phyloP scores from a whole-genome alignment of 1,140 invertebrate genomes.

The Zaprionus tsacasi region DNA sequence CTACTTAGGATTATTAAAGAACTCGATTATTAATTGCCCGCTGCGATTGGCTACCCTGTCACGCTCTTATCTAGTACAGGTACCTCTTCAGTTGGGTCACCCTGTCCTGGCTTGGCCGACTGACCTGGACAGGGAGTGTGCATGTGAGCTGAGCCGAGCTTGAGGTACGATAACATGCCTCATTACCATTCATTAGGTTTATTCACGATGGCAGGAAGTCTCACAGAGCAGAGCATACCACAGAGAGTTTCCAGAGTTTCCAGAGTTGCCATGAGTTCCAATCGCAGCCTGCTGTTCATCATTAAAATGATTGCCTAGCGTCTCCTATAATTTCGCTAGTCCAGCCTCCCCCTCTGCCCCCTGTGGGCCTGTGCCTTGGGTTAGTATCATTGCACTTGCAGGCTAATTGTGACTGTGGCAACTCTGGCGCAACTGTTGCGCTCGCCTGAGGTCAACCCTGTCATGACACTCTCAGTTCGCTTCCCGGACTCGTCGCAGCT shows the following conservation, averaged over 20 bases:
- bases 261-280: background rate
- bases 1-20: background rate
- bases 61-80: background rate
- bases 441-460: conserved; percentile 52
- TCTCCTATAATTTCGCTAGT: conserved; percentile 38
- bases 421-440: conserved; percentile 1
- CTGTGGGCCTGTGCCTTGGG: background rate
- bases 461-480: conserved; percentile 51
- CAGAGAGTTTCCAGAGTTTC: background rate
- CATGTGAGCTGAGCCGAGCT: background rate
- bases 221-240: background rate
- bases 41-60: background rate
- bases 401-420: conserved; percentile 29
- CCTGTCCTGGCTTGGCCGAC: conserved; percentile 9
- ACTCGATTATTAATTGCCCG: background rate
- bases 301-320: conserved; percentile 43
- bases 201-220: background rate
- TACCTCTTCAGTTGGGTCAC: background rate
- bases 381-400: conserved; percentile 14
- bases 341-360: background rate
- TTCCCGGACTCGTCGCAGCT: conserved; percentile 24
- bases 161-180: conserved; percentile 1
- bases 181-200: conserved; percentile 14
- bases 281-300: conserved; percentile 23
- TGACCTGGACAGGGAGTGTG: conserved; percentile 12